Base-by-base conservation (phyloP, 2,888 invertebrate species). In the Dexiosoma caninum region DNA sequence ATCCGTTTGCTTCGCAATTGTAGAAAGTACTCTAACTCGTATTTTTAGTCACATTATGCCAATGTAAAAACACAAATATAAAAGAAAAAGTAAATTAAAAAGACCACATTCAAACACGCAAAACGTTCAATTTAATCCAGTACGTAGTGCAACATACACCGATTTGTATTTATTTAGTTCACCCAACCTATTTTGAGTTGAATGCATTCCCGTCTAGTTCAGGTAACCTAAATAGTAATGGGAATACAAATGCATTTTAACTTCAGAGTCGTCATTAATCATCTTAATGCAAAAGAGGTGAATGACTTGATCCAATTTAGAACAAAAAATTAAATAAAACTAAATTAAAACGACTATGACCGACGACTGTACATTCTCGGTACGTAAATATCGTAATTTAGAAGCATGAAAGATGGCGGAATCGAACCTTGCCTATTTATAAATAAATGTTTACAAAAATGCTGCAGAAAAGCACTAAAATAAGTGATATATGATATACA, bases 1-100 rank as follows among this genome's bases (percentile, higher is more conserved):
- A 35, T 30, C 35, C 44, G 60, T 46, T 55, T 69, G 53, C 23
- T 16, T 27, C 40, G 49, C 19, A 40, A 44, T 40, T 71, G 57
- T 71, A 77, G 77, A 78, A 78, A 78, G 77, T 78, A 71, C 64
- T 67, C 57, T 44, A 71, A 71, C 77, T 57, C 77, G 70, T 78
- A 78, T 78, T 78, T 70, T 51, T 2, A 59, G 42, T 42, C 16
- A 51, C 57, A 67, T 32, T 40, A 51, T 67, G 46, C 32, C 12
- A 12, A 51, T 23, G 27, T 44, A 72, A 32, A 46, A 35, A 46
- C 0, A 46, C 4, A 42, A 3, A 64, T 49, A 64, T 42, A 8
- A 42, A 62, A 55, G n/a, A 23, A 55, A 64, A 51, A 30, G 30
- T 40, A 57, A 49, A 57, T n/a, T 57, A 57, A 57, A 64, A 40